phyloP scores from a whole-genome alignment of 1,140 invertebrate species.

The Drosophila truncata region DNA sequence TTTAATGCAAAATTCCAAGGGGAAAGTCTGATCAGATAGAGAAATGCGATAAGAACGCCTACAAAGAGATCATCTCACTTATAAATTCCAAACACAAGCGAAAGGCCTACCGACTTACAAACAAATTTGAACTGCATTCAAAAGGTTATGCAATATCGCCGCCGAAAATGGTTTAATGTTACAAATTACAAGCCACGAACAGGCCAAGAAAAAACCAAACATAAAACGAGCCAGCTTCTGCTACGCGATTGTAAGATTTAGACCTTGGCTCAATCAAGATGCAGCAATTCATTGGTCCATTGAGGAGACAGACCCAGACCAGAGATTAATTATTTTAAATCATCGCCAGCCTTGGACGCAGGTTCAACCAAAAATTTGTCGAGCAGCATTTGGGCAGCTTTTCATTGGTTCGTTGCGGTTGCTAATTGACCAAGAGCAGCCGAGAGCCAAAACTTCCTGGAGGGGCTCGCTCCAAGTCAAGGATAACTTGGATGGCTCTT shows the following conservation, averaged over 20 bases:
- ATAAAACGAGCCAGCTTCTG: constrained; percentile 59
- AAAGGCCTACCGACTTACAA: constrained; percentile 22
- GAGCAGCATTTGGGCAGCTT: constrained; percentile 38
- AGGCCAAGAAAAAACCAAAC: constrained; percentile 22
- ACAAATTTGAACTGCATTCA: constrained; percentile 43
- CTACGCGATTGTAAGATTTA: constrained; percentile 44
- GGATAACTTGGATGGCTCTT: constrained; percentile 50
- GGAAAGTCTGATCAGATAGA: constrained; percentile 54
- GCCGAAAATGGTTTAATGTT: constrained; percentile 64
- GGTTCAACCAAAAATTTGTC: constrained; percentile 33
- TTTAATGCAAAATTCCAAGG: constrained; percentile 34
- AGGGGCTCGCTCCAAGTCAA: constrained; percentile 61
- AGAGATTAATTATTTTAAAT: constrained; percentile 77
- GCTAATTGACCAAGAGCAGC: constrained; percentile 58
- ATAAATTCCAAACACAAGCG: constrained; percentile 55
- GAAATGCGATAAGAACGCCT: constrained; percentile 55
- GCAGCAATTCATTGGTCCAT: constrained; percentile 30
- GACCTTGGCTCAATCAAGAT: constrained; percentile 70
- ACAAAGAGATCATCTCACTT: constrained; percentile 30
- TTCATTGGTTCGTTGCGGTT: constrained; percentile 40
- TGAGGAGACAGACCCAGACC: constrained; percentile 32
- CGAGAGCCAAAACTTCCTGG: constrained; percentile 53
- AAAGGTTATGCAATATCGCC: constrained; percentile 64
- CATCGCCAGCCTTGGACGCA: constrained; percentile 57
- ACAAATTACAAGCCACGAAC: constrained; percentile 57